phyloP scores from a whole-genome alignment of 53 echinoderm and acorn worm genomes.

The Echinarachnius parma region DNA sequence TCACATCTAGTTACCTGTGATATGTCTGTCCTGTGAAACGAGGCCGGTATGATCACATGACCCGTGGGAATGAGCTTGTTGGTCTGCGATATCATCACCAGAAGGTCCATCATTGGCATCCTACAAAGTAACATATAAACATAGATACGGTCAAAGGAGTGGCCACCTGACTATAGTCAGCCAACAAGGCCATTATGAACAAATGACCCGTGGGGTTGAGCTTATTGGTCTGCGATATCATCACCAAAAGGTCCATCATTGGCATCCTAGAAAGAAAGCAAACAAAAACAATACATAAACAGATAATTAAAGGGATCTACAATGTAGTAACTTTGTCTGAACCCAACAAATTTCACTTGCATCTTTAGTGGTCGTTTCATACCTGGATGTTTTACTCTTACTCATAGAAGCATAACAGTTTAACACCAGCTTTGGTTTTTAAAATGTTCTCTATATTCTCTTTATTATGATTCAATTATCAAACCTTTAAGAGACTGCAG shows the following conservation, averaged over 20 bases:
- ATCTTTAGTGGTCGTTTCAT: no score
- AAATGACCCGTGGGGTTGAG: conserved; percentile 73
- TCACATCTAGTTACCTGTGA: conserved; percentile 49
- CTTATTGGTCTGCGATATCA: conserved; percentile 77
- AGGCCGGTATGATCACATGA: conserved; percentile 51
- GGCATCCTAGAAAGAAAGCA: conserved; percentile 53
- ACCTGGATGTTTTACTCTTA: no score
- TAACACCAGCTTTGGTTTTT: no score
- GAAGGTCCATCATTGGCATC: conserved; percentile 76
- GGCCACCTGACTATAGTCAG: no score
- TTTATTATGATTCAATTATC: no score
- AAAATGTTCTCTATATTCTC: no score
- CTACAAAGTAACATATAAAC: conserved; percentile 20
- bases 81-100: conserved; percentile 78
- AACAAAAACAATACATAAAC: no score
- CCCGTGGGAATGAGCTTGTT: conserved; percentile 77
- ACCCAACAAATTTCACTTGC: no score
- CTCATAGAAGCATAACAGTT: no score
- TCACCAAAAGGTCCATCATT: conserved; percentile 83
- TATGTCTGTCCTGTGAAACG: conserved; percentile 41
- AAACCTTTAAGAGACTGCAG: no score
- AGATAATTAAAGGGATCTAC: no score
- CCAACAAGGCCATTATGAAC: conserved; percentile 36
- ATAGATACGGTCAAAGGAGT: background rate
- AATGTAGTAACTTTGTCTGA: no score